Evolutionary conservation across 2,797 vertebrate species (phyloP).

Genomic region (Lophotriccus pileatus): DNA sequence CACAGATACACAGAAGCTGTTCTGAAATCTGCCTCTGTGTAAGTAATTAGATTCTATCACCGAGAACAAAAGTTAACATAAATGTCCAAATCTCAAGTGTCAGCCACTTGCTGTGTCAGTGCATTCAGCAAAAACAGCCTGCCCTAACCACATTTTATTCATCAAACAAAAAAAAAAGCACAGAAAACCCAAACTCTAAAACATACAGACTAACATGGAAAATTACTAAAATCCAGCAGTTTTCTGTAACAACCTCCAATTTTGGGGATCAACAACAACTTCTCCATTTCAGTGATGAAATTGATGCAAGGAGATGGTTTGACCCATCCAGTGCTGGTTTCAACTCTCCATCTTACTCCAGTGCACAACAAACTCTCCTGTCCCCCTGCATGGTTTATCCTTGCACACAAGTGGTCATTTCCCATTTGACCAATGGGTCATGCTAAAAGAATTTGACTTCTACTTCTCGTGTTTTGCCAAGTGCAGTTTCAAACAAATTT

Average conservation of each 20-base stretch:
- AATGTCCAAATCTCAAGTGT: neutral
- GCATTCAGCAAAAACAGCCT: neutral
- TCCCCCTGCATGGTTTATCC: neutral
- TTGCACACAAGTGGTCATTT: neutral
- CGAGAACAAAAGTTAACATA: neutral
- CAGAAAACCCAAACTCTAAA: neutral
- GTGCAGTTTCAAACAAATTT: neutral
- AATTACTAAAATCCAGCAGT: neutral
- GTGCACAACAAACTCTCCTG: neutral
- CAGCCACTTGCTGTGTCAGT: neutral
- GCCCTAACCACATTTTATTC: neutral
- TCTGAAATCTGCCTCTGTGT: neutral
- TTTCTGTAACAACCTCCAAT: neutral
- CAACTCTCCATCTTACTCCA: neutral
- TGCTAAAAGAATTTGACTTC: neutral
- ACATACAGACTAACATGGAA: neutral
- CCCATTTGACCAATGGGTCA: neutral
- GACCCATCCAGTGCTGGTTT: neutral
- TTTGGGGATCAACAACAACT: neutral
- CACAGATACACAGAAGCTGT: neutral
- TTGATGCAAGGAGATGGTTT: neutral
- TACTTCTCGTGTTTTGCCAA: neutral
- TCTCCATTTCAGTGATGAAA: neutral
- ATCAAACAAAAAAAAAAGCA: neutral
- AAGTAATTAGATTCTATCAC: neutral